Evolutionary conservation across 2,888 invertebrate genomes (phyloP), one percentile per base, ranked within the genome.

Genomic region (Drosophila nr. medialis): DNA sequence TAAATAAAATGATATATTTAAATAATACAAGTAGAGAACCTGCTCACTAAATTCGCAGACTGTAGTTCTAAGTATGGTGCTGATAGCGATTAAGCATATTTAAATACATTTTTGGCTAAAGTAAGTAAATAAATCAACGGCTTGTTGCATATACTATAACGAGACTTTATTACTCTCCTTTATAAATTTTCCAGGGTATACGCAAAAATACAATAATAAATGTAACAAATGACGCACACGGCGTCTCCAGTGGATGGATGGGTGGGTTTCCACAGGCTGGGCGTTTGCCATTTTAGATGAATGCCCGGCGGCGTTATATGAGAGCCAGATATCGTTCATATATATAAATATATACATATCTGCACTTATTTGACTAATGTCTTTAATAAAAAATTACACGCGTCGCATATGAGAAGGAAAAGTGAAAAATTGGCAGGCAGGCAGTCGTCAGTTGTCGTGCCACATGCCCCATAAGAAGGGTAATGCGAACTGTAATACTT

Each of bases 341-440:
- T 58, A 27, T 49, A 27, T 24, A 10, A 4, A 70, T 77, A 63
- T 58, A 27, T 49, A 27, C 18, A 71, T 78, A 67, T 58, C 66
- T 81, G 77, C 82, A 84, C 81, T 87, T 87, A 89, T 90, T 87
- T 87, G 87, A 89, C 90, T 87, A 87, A 87, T 87, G 87, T 89
- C 75, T 77, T 87, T 87, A 87, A 87, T 90, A 84, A 86, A 87
- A 87, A 89, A 90, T 84, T 80, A 90, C 76, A 90, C 80, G 77
- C 82, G 75, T 72, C 55, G 90, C 82, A 75, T 34, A 40, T 27
- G 64, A 66, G 54, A 64, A 56, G 42, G 64, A 38, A 84, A 79
- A 90, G 88, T 87, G 88, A 88, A 88, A 88, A 90, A 90, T 88
- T 88, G 83, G 76, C 86, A 82, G 71, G 34, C 54, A 32, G 66